Conservation (phyloP, 2,113 vertebrate species). For the Sialia sialis region DNA sequence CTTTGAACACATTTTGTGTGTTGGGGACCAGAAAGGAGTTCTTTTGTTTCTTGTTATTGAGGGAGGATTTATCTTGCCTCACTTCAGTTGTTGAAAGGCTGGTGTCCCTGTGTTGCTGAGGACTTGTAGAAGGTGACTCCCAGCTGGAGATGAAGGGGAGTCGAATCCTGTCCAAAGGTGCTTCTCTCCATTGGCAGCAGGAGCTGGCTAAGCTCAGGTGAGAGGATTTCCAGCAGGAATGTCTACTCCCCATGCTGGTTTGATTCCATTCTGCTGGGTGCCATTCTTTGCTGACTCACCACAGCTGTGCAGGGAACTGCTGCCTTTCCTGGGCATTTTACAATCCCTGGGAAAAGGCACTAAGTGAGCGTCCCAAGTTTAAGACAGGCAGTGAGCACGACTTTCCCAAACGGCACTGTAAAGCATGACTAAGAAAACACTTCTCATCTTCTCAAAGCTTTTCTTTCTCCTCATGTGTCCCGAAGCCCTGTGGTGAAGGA, state of each 20-base stretch:
- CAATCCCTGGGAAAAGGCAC: neutral
- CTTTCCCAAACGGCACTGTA: neutral
- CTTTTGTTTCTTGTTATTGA: neutral
- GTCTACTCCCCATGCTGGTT: neutral
- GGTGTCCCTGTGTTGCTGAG: neutral
- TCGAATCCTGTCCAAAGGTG: rapidly evolving
- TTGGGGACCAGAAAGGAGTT: neutral
- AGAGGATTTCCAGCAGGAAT: neutral
- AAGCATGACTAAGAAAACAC: neutral
- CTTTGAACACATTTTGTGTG: neutral
- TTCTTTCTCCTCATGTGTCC: neutral
- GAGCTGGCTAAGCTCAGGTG: neutral
- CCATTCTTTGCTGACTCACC: neutral
- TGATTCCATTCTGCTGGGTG: neutral
- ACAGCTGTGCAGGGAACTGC: neutral
- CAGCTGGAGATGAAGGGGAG: neutral
- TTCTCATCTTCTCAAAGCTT: neutral
- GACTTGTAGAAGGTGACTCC: neutral
- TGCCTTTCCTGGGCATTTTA: neutral
- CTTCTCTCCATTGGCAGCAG: neutral
- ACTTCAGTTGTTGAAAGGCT: neutral
- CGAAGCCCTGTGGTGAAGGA: neutral
- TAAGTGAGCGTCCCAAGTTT: neutral
- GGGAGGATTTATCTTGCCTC: neutral
- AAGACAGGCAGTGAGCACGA: rapidly evolving